Conservation (phyloP, 2,888 invertebrate genomes). For the Marronus borbonicus region DNA sequence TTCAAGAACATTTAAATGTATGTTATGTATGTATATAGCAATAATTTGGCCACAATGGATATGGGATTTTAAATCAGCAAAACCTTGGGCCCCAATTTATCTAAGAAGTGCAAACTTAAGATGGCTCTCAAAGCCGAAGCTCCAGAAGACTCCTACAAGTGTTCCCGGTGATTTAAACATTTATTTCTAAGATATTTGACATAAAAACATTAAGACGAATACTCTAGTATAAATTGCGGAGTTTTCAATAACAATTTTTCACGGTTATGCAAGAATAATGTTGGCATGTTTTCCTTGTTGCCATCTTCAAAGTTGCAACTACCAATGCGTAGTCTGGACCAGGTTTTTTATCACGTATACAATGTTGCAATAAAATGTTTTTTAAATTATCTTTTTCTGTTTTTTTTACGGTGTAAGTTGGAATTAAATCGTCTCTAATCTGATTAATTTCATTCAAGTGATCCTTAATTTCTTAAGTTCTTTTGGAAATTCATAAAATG, state of each 20-base stretch:
- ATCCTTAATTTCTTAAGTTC: neutral
- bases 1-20: too few species aligned
- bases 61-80: too few species aligned
- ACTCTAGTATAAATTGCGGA: too few species aligned
- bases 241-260: neutral
- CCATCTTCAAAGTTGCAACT: constrained; percentile 6
- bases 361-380: neutral
- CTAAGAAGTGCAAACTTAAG: too few species aligned
- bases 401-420: neutral
- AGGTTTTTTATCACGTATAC: neutral
- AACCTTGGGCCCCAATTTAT: too few species aligned
- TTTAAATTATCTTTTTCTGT: neutral
- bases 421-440: neutral
- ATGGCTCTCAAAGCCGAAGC: too few species aligned
- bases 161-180: too few species aligned
- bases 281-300: constrained; percentile 7
- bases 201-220: too few species aligned
- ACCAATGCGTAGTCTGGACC: neutral
- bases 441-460: neutral
- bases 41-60: too few species aligned
- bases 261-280: neutral
- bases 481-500: neutral
- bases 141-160: too few species aligned
- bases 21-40: too few species aligned
- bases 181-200: too few species aligned